Conservation (phyloP, 2,113 vertebrate species). For the Sphaerodactylus townsendi region DNA sequence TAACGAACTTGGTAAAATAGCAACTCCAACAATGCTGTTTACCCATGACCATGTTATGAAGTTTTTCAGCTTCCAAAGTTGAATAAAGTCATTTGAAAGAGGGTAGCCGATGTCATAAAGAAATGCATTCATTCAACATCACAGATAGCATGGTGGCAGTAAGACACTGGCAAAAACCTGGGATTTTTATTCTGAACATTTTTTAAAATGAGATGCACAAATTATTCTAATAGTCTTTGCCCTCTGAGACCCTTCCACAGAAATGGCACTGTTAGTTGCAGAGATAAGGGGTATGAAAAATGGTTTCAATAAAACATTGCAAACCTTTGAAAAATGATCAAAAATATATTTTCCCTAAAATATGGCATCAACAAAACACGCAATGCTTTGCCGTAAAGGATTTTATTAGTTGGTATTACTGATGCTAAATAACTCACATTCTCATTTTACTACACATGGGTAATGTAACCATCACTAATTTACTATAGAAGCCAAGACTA, state of each 20-base stretch:
- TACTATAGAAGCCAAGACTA: not conserved
- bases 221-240: constrained; percentile 20
- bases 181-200: not conserved
- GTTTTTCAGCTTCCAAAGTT: no score
- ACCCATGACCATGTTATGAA: not conserved
- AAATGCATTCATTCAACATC: not conserved
- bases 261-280: not conserved
- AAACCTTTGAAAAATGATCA: constrained; percentile 25
- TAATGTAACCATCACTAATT: not conserved
- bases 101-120: not conserved
- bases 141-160: not conserved
- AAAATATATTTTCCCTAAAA: constrained; percentile 10
- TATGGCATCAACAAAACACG: not conserved
- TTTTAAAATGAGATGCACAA: constrained; percentile 7
- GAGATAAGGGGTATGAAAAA: constrained; percentile 16
- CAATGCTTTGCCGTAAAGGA: constrained; percentile 2
- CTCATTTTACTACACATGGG: not conserved
- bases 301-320: constrained; percentile 21
- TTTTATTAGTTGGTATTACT: constrained; percentile 10
- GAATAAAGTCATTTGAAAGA: not conserved
- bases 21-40: not conserved
- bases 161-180: not conserved
- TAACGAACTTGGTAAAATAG: not conserved
- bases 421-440: not conserved
- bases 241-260: not conserved